Evolutionary conservation across 2,888 invertebrate genomes (phyloP).

Genomic region (Lycaena phlaeas): DNA sequence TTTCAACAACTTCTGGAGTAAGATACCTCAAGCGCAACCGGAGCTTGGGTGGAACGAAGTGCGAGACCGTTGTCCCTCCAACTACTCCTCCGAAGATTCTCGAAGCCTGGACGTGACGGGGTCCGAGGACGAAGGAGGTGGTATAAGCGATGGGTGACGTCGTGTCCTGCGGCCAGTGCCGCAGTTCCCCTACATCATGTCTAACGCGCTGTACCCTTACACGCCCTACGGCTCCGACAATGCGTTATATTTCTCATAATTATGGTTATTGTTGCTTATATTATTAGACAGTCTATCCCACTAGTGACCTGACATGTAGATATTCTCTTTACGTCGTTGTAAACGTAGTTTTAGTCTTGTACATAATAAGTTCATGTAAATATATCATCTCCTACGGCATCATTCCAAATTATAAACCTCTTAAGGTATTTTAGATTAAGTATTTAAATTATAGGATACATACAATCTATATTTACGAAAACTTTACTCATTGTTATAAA

Average conservation of each 20-base stretch:
- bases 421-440: neutral
- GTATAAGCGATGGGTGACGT: conserved; percentile 52
- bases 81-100: conserved; percentile 63
- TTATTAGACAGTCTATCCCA: neutral
- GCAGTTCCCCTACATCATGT: conserved; percentile 51
- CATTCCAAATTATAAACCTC: conserved; percentile 55
- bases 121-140: conserved; percentile 63
- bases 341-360: conserved; percentile 2
- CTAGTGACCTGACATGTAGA: conserved; percentile 10
- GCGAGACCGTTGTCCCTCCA: conserved; percentile 43
- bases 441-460: conserved; percentile 26
- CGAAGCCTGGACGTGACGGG: conserved; percentile 67
- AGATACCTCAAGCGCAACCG: conserved; percentile 48
- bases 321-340: conserved; percentile 7
- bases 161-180: conserved; percentile 68
- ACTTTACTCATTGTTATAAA: too few relatives aligned
- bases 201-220: conserved; percentile 39
- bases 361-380: conserved; percentile 15
- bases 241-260: conserved; percentile 51
- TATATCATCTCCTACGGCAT: conserved; percentile 36
- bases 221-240: conserved; percentile 42
- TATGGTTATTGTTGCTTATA: neutral
- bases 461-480: conserved; percentile 44
- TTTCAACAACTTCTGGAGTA: conserved; percentile 64
- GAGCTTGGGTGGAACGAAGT: conserved; percentile 52